Evolutionary conservation across 2,113 vertebrate genomes (phyloP), one percentile per base, ranked within the genome.

Genomic region (Glaucomys volans): DNA sequence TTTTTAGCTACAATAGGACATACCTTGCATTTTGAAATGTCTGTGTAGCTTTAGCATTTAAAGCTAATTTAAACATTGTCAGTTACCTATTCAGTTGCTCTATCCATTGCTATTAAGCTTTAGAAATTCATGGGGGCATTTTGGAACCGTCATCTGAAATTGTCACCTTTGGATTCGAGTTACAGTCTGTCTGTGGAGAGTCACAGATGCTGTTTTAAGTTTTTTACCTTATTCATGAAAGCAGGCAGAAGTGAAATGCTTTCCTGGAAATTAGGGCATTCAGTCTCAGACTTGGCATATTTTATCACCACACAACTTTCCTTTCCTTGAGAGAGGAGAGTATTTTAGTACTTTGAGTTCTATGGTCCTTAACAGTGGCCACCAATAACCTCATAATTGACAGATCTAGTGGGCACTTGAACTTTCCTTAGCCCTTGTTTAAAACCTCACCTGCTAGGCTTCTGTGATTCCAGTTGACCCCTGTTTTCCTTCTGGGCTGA

Each of bases 211-310:
- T n/a, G 11, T 81, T 75, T 37, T 79, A 50, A 67, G 57, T 24
- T 7, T 57, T 93, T 89, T 57, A 50, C 57, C 37, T 86, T 94
- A 83, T 59, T 85, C 26, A 59, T 74, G 62, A 82, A 95, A 79
- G 30, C 50, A 91, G 76, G 50, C 62, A 28, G 32, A 80, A 12
- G 71, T 59, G 17, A 79, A 86, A 54, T 47, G 67, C 28, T 82
- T 83, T 14, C n/a, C 47, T 83, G 47, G 28, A 69, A 86, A 50
- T 16, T 24, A 47, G 30, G 66, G 57, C 42, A n/a, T 42, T 87
- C 17, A 8, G 0, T 66, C 13, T 74, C 52, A 82, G 40, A 24
- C 42, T 47, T 83, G 4, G 32, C 44, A 13, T 4, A 28, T 80
- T 93, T 90, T 64, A 64, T 82, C 11, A 47, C 30, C 35, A 87